These are phyloP conservation scores for Acipenser oxyrinchus DNA, from an alignment of 2,797 vertebrate species.

Conservation along the genomic window DNA sequence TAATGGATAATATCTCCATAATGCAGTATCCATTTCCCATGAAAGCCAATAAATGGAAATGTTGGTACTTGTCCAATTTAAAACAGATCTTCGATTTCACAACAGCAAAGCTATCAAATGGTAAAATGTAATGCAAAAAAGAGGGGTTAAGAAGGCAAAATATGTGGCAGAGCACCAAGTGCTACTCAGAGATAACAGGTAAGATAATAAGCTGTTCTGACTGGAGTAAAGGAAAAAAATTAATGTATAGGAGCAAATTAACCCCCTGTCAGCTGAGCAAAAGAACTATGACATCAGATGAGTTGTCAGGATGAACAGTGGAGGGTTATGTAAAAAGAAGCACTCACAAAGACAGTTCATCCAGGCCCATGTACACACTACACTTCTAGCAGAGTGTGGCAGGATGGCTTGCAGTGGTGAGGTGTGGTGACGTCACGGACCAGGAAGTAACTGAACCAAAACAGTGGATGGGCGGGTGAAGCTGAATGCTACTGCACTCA, in stretches of 20 bases:
- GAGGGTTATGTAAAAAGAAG: not conserved
- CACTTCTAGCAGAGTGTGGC: no score
- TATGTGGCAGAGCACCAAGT: not conserved
- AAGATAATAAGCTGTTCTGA: not conserved
- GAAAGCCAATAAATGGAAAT: conserved; percentile 62
- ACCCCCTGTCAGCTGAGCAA: conserved; percentile 1
- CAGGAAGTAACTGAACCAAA: no score
- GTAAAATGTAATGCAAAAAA: not conserved
- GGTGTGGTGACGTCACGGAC: no score
- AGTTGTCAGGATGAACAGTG: not conserved
- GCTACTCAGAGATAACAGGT: not conserved
- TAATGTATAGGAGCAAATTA: not conserved
- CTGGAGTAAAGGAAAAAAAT: not conserved
- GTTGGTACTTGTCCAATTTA: conserved; percentile 29
- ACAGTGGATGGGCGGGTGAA: no score
- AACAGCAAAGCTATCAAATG: not conserved
- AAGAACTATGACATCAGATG: not conserved
- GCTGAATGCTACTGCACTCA: no score
- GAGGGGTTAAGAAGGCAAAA: not conserved
- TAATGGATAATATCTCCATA: conserved; percentile 59
- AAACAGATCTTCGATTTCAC: not conserved
- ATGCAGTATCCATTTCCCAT: conserved; percentile 54
- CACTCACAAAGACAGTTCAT: not conserved
- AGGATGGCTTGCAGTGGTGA: no score
- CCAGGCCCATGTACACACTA: no score